Percentiles rank a stretch among this genome's conserved stretches.
These are phyloP conservation scores for Peromyscus nudipes DNA, from an alignment of 2,797 vertebrate species.

Conservation along the genomic window DNA sequence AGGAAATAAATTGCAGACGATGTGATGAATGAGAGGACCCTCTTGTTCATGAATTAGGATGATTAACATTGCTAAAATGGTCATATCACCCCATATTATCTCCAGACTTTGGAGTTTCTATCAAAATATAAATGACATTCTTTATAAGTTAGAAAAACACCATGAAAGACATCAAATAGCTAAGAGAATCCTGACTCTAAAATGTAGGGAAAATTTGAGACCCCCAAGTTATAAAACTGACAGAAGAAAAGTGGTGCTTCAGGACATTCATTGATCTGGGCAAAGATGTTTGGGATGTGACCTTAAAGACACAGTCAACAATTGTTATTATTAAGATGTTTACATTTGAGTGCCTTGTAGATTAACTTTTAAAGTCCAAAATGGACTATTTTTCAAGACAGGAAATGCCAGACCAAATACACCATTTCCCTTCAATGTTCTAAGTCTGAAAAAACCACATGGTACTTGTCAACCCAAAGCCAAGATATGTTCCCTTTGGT, in stretches of 20 bases:
- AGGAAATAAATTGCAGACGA: background rate
- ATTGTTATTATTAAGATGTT: slow-evolving; percentile 52
- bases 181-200: background rate
- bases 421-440: slow-evolving; percentile 44
- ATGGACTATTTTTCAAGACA: slow-evolving; percentile 1
- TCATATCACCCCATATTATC: background rate
- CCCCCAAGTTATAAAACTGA: background rate
- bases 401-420: slow-evolving; percentile 64
- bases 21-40: background rate
- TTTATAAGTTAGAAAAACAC: background rate
- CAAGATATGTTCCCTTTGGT: slow-evolving; percentile 33
- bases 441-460: slow-evolving; percentile 56
- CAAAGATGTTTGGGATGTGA: background rate
- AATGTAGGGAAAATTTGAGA: background rate
- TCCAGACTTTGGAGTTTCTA: background rate
- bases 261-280: background rate
- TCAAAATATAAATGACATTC: background rate
- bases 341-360: slow-evolving; percentile 50
- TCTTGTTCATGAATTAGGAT: background rate
- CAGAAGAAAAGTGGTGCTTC: background rate
- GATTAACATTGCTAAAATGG: background rate
- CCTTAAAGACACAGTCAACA: background rate
- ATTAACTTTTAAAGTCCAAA: slow-evolving; percentile 49
- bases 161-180: background rate
- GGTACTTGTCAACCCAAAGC: slow-evolving; percentile 12